A percentile compares a stretch with the other conserved stretches of the same genome.
These are phyloP conservation scores for Fregetta grallaria DNA, from an alignment of 2,113 vertebrate species.

Conservation along the genomic window DNA sequence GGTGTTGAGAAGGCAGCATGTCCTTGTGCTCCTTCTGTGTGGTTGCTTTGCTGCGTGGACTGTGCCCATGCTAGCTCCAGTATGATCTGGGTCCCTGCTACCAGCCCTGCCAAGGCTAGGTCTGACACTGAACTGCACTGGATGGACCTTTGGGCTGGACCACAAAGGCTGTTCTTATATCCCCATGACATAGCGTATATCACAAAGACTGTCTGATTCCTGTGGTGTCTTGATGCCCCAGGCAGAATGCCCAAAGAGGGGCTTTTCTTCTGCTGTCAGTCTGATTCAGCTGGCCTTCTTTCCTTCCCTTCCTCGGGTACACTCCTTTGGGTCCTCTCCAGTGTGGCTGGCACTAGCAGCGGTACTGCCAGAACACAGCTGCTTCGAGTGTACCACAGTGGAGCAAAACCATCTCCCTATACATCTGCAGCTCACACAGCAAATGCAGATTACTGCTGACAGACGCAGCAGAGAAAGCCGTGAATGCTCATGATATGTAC, in stretches of 20 bases:
- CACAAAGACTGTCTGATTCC: neutral
- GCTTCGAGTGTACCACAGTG: neutral
- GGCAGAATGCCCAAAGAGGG: neutral
- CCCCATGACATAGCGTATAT: neutral
- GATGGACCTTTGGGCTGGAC: neutral
- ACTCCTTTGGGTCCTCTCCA: neutral
- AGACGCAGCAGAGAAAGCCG: neutral
- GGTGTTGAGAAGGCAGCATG: neutral
- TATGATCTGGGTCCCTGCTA: neutral
- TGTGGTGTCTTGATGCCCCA: neutral
- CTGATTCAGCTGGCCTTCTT: neutral
- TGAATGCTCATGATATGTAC: neutral
- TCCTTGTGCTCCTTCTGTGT: neutral
- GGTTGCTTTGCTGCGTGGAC: neutral
- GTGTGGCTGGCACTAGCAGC: neutral
- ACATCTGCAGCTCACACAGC: neutral
- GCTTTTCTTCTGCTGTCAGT: neutral
- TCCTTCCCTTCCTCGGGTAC: neutral
- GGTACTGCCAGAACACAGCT: neutral
- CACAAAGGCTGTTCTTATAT: neutral
- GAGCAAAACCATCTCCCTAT: neutral
- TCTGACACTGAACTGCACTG: neutral
- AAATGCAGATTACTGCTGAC: neutral
- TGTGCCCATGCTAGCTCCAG: neutral
- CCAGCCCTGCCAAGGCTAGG: neutral